Base-by-base conservation (phyloP, 2,113 vertebrate species). In the Tonatia bakeri region DNA sequence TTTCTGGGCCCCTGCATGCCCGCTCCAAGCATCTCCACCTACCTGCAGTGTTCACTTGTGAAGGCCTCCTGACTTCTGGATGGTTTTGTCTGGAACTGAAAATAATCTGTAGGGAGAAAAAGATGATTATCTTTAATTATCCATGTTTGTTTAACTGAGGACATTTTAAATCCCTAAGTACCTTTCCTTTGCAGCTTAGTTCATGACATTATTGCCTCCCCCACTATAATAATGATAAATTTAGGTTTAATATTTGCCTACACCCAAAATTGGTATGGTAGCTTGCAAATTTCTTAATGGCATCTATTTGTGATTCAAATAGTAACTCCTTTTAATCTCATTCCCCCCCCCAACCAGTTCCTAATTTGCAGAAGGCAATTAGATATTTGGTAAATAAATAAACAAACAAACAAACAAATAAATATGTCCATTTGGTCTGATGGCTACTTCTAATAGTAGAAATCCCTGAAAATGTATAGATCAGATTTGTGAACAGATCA, bases 61-160 rank as follows among this genome's bases (percentile, higher is more conserved):
- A 65, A 82, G 3, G 77, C 38, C 56, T 84, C 65, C 75, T 56
- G 95, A 54, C 54, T 94, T 87, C 61, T 83, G 84, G 45, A 47
- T 87, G 79, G 26, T 59, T 90, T 82, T 80, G 33, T 31, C 40
- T 90, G 95, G 82, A 95, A 31, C 11, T 45, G 73, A 59, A 96
- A 96, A 92, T 36, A 70, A 24, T 75, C 91, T 85, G 64, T 54
- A 93, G 94, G 83, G 24, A 88, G 67, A 73, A 94, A 97, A 90
- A 87, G 22, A 82, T 43, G 54, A 83, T 72, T 77, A 81, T 82
- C 33, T 59, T 91, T 70, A 70, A 84, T 70, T 47, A 73, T 11
- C 45, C 13, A 47, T 80, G 54, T 83, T 69, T 69, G 67, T 61
- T 52, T 67, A 83, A 77, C 36, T 43, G 70, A 84, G 79, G 31